phyloP scores from a whole-genome alignment of 2,888 invertebrate genomes.

The Punctoribates punctum region DNA sequence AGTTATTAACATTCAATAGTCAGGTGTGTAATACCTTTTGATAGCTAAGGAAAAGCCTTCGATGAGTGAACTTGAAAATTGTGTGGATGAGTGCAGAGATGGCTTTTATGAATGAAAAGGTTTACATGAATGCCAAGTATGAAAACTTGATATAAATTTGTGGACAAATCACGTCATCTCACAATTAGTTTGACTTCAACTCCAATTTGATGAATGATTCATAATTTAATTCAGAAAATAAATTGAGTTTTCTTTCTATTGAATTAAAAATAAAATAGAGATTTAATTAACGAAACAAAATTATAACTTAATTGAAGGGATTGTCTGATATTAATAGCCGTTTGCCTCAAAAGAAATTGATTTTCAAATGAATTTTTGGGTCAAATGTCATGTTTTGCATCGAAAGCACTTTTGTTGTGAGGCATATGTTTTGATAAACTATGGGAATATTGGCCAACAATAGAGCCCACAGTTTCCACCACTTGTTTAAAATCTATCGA shows the following conservation, averaged over 20 bases:
- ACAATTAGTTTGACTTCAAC: background rate
- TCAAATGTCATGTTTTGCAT: constrained; percentile 6
- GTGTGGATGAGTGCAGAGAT: no score
- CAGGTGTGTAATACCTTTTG: no score
- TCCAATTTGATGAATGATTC: constrained; percentile 13
- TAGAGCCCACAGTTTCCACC: no score
- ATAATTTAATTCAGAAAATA: constrained; percentile 9
- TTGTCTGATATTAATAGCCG: background rate
- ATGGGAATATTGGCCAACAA: no score
- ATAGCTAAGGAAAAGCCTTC: no score
- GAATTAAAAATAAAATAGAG: background rate
- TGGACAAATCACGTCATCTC: constrained; percentile 1
- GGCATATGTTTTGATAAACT: no score
- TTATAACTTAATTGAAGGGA: constrained; percentile 4
- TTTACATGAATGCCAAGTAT: background rate
- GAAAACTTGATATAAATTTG: background rate
- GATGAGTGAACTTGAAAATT: no score
- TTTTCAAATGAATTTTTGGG: background rate
- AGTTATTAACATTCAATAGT: constrained; percentile 4
- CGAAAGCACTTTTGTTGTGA: no score
- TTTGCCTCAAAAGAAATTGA: background rate
- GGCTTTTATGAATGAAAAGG: background rate
- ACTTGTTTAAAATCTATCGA: no score
- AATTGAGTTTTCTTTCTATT: constrained; percentile 9
- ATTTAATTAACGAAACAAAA: background rate